These are phyloP conservation scores for Maniola hyperantus DNA, from an alignment of 2,888 invertebrate species.

Conservation along the genomic window DNA sequence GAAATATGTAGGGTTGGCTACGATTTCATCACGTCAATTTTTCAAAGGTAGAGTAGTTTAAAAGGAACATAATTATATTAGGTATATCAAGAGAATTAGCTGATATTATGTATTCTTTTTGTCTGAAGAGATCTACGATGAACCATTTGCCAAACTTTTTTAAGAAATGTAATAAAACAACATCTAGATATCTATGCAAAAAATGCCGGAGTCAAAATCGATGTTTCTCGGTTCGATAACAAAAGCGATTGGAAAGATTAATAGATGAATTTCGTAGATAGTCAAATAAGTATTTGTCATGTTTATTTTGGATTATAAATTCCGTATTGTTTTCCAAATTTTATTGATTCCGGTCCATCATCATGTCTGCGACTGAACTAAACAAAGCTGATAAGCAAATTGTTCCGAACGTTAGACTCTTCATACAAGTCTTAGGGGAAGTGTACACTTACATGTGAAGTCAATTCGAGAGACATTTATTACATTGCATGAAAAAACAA, in stretches of 20 bases:
- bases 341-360: constrained; percentile 37
- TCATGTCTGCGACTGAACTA: constrained; percentile 26
- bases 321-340: constrained; percentile 40
- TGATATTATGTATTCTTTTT: not conserved
- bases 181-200: constrained; percentile 2
- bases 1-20: constrained; percentile 1
- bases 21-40: not conserved
- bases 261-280: constrained; percentile 36
- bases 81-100: not conserved
- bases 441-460: constrained; percentile 28
- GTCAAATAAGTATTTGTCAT: constrained; percentile 29
- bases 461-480: constrained; percentile 5
- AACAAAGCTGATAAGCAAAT: constrained; percentile 39
- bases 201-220: constrained; percentile 16
- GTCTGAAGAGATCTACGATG: not conserved
- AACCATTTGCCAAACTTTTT: not conserved
- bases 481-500: not conserved
- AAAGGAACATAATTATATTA: not conserved
- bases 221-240: constrained; percentile 23
- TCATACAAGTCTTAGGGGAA: constrained; percentile 26
- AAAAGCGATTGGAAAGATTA: constrained; percentile 28
- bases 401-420: constrained; percentile 35
- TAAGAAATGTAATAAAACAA: not conserved
- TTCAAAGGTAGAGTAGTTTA: not conserved
- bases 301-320: constrained; percentile 36